phyloP scores from a whole-genome alignment of 2,797 vertebrate genomes.

The Luscinia luscinia region DNA sequence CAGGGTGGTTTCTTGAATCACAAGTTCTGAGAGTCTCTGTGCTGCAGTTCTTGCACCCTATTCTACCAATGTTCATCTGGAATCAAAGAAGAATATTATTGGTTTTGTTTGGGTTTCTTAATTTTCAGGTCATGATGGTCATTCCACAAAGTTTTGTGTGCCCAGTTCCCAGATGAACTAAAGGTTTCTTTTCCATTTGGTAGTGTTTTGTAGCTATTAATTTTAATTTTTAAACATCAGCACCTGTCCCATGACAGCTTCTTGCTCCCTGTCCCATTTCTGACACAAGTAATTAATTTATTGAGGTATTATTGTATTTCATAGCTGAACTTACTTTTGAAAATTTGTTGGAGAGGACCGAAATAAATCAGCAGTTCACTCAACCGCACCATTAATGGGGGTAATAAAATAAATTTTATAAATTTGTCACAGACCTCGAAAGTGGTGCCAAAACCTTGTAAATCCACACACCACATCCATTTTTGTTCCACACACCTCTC shows the following conservation, averaged over 20 bases:
- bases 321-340: neutral
- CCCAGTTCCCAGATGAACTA: neutral
- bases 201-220: conserved; percentile 21
- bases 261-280: neutral
- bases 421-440: conserved; percentile 12
- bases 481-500: neutral
- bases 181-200: conserved; percentile 27
- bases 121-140: neutral
- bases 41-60: neutral
- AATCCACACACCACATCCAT: neutral
- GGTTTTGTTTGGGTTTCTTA: neutral
- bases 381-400: conserved; percentile 2
- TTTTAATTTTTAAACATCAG: conserved; percentile 38
- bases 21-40: neutral
- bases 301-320: conserved; percentile 42
- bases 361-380: conserved; percentile 51
- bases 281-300: conserved; percentile 41
- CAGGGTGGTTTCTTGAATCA: neutral
- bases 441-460: conserved; percentile 15
- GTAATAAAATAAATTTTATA: conserved; percentile 50
- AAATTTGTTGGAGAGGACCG: conserved; percentile 22
- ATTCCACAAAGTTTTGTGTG: neutral
- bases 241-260: conserved; percentile 5
- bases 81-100: neutral
- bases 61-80: neutral